Base-by-base conservation (phyloP, 2,113 vertebrate genomes). In the Paracanthobrama guichenoti region DNA sequence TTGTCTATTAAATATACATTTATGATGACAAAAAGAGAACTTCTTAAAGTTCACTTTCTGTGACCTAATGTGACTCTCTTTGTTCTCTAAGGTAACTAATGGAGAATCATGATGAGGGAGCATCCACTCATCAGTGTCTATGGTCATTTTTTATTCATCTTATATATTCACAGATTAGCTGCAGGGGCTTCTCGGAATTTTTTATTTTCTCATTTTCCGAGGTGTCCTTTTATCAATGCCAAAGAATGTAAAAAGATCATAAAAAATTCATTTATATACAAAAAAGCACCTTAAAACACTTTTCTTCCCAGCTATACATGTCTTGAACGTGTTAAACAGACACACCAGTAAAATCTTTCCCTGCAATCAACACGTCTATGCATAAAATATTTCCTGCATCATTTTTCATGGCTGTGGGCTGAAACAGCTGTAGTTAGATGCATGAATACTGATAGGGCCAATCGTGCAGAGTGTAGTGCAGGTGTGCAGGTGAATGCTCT, bases 81-180 rank as follows among this genome's bases (percentile, higher is more conserved):
- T 67, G 79, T 67, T 67, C 44, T 67, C 24, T 35, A 50, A 50
- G 42, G 35, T 62, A 67, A 80, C 79, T 80, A 80, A 80, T 80
- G 26, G 60, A 80, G 79, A 67, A 80, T 53, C 42, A 31, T n/a
- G 60, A 67, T 67, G 60, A 50, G 79, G 62, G 62, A 80, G 62
- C 42, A 67, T 66, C 79, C 79, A 80, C 79, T 80, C 60, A 80
- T 80, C 79, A 80, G 60, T 80, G 79, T 80, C 79, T 80, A 48
- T 67, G 62, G 79, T 80, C 79, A 80, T 67, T 80, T 80, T 80
- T 80, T 80, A 80, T 80, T 80, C 44, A 80, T 80, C 79, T 67
- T 80, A 80, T 80, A 80, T 80, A 80, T 80, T 67, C 60, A 80
- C 59, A 67, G 26, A 80, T 80, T 80, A 80, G 60, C 79, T 67